These are phyloP conservation scores for Sympetrum striolatum DNA, from an alignment of 2,888 invertebrate genomes.

Conservation along the genomic window DNA sequence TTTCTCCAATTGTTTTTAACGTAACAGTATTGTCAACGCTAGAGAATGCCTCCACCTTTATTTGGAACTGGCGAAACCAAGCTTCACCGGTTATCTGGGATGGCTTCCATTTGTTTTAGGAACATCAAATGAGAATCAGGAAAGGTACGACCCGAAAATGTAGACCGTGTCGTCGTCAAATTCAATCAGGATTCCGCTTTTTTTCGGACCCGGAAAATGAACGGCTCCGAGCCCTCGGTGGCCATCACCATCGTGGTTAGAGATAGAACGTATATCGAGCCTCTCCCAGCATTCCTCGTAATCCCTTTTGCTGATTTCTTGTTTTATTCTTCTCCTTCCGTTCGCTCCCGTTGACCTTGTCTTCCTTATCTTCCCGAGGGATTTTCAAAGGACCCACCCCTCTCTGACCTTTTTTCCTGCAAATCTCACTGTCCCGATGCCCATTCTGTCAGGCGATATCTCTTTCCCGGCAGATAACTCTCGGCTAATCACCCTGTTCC, in stretches of 20 bases:
- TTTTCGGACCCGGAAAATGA: too few relatives aligned
- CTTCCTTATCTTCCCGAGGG: not conserved
- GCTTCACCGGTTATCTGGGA: not conserved
- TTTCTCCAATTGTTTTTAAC: not conserved
- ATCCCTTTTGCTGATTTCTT: not conserved
- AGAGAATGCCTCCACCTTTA: not conserved
- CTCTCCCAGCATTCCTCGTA: not conserved
- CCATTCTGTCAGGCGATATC: not conserved
- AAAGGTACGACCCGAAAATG: not conserved
- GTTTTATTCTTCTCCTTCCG: not conserved
- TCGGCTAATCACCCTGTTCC: not conserved
- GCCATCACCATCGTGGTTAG: not conserved
- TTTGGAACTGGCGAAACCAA: not conserved
- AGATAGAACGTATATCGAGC: too few relatives aligned
- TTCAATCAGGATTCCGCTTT: not conserved
- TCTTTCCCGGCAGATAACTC: not conserved
- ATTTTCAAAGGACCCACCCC: not conserved
- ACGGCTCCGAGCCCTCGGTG: not conserved
- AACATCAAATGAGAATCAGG: not conserved
- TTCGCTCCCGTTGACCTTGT: not conserved
- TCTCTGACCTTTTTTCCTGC: not conserved
- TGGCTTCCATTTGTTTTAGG: not conserved
- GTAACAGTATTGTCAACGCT: not conserved
- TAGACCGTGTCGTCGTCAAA: not conserved
- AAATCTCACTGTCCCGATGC: not conserved